These are phyloP conservation scores for Cygnus buccinator DNA, from an alignment of 2,113 vertebrate species.

Conservation along the genomic window DNA sequence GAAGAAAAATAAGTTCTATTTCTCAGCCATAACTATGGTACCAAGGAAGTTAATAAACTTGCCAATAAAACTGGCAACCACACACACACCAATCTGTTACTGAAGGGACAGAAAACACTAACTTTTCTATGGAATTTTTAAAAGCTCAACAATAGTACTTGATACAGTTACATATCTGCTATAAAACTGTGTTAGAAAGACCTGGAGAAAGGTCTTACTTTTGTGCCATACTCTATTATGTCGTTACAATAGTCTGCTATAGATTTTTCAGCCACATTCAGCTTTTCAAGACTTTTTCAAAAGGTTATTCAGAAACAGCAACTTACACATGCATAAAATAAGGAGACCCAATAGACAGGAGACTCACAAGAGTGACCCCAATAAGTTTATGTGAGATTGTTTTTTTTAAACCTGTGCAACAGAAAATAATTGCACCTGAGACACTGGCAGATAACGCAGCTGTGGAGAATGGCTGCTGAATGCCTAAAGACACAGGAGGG, in stretches of 20 bases:
- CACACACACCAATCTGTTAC: not conserved
- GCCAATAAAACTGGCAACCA: not conserved
- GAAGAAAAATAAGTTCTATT: not conserved
- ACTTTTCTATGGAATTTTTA: not conserved
- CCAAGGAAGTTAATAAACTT: not conserved
- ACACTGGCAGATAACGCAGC: rapidly evolving
- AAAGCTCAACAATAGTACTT: not conserved
- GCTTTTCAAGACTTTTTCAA: not conserved
- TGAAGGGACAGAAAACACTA: not conserved
- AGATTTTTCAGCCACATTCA: not conserved
- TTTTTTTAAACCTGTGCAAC: too few relatives aligned
- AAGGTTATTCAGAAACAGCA: not conserved
- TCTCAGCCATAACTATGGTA: not conserved
- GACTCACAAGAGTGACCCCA: rapidly evolving
- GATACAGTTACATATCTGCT: not conserved
- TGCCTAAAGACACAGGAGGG: not conserved
- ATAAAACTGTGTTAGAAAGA: not conserved
- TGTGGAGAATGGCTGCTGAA: not conserved
- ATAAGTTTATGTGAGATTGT: rapidly evolving
- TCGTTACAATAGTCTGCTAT: not conserved
- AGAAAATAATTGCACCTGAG: not conserved
- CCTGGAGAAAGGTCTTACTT: not conserved
- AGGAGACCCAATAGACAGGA: not conserved
- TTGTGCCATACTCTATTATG: not conserved
- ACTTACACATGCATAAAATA: rapidly evolving